Percentiles rank a stretch among this genome's conserved stretches.
phyloP scores from a whole-genome alignment of 2,797 vertebrate species.

The Lophius americanus region DNA sequence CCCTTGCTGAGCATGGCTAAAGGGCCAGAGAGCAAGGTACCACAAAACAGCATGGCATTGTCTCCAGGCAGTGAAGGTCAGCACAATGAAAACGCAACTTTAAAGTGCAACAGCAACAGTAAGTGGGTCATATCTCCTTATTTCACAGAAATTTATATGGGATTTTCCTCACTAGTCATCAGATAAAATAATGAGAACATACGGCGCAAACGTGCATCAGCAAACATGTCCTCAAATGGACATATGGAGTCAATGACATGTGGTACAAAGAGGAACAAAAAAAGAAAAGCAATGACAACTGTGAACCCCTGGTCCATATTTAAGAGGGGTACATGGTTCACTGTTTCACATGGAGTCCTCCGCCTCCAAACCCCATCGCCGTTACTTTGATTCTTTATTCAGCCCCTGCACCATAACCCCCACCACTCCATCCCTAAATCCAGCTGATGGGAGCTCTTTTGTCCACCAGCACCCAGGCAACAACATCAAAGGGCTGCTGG shows the following conservation, averaged over 20 bases:
- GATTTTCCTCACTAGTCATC: conserved; percentile 5
- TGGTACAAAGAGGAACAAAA: conserved; percentile 45
- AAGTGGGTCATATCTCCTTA: conserved; percentile 47
- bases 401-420: conserved; percentile 43
- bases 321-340: conserved; percentile 76
- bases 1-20: conserved; percentile 57
- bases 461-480: conserved; percentile 90
- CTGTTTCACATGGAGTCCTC: conserved; percentile 79
- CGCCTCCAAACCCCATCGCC: conserved; percentile 80
- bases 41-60: conserved; percentile 10
- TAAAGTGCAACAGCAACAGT: conserved; percentile 34
- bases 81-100: conserved; percentile 1
- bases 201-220: conserved; percentile 19
- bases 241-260: conserved; percentile 52
- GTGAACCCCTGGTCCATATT: conserved; percentile 69
- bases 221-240: conserved; percentile 36
- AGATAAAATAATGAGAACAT: conserved; percentile 30
- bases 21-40: conserved; percentile 45
- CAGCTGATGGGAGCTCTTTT: conserved; percentile 83
- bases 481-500: conserved; percentile 89
- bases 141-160: conserved; percentile 37
- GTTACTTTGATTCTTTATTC: conserved; percentile 86
- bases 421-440: conserved; percentile 81
- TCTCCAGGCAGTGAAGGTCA: conserved; percentile 1
- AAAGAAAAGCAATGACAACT: conserved; percentile 67